Base-by-base conservation (phyloP, 2,113 vertebrate species). In the Nipponia nippon region DNA sequence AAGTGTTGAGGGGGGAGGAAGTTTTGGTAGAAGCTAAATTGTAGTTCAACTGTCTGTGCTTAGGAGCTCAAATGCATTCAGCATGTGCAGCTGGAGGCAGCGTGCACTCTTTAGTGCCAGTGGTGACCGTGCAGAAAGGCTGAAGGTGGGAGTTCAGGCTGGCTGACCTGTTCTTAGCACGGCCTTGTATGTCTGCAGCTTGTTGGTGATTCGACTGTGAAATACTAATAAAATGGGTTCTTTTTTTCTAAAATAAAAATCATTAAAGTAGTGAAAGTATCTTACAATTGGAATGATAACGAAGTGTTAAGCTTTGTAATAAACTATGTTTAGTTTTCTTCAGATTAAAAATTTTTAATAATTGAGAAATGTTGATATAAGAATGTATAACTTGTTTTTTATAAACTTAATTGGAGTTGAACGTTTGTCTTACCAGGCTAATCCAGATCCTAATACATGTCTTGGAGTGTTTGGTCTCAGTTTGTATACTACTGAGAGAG, bases 391-490 rank as follows among this genome's bases (percentile, higher is more conserved):
- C 19, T 70, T 61, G 15, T 30, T 62, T 91, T 89, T 67, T 69
- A 58, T 84, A 50, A 90, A 72, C 75, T 89, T 94, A 94, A 86
- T 52, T 71, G 32, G 65, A 97, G 56, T 59, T 84, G 30, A 93
- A 91, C 1, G 0, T 96, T 94, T 91, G 75, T 94, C 91, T 93
- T 88, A n/a, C 81, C 97, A 99, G 99, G 99, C 98, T 13, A 99
- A 99, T 96, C 99, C 99, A 89, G 99, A 99, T 97, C 99, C 99
- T 23, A 99, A 99, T 96, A 99, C 98, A 10, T 99, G 99, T 96
- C 98, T 99, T 59, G 99, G 99, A 78, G 99, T 99, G 77, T 99
- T 99, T 98, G 99, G 99, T 82, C 98, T 99, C 97, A 99, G 99
- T 98, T 98, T 99, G 90, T 99, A 99, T 95, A 99, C 99, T 65